These are phyloP conservation scores for Ptychoptera albimana DNA, from an alignment of 2,888 invertebrate species.

Conservation along the genomic window DNA sequence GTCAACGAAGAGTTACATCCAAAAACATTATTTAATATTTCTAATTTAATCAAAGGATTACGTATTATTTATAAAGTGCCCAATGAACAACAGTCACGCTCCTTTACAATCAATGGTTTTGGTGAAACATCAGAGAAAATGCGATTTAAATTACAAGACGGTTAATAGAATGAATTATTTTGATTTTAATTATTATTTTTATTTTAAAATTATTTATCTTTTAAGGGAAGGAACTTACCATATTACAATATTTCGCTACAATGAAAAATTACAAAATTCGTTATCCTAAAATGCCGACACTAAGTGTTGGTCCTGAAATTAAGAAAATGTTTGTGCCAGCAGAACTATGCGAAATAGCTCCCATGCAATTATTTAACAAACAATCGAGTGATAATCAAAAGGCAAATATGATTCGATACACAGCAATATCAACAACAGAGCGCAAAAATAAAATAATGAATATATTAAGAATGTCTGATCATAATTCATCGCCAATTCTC, in stretches of 20 bases:
- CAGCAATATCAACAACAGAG: conserved; percentile 64
- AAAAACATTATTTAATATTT: neutral
- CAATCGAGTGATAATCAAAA: conserved; percentile 77
- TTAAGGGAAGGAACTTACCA: conserved; percentile 23
- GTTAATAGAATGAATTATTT: neutral
- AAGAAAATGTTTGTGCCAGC: conserved; percentile 65
- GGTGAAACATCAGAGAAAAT: conserved; percentile 20
- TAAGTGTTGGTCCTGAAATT: conserved; percentile 60
- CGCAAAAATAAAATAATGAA: conserved; percentile 68
- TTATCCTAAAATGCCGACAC: conserved; percentile 59
- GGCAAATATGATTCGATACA: conserved; percentile 66
- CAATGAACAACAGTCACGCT: conserved; percentile 10
- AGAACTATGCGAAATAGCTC: conserved; percentile 64
- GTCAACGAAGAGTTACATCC: neutral
- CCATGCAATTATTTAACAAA: conserved; percentile 54
- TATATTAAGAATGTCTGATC: conserved; percentile 17
- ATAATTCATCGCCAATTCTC: conserved; percentile 35
- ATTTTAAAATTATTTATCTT: neutral
- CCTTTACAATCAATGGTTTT: conserved; percentile 18
- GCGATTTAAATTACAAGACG: conserved; percentile 22
- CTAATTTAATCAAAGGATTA: conserved; percentile 16
- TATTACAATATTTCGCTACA: conserved; percentile 16
- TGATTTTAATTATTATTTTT: neutral
- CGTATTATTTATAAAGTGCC: conserved; percentile 22
- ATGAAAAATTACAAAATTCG: conserved; percentile 22